Percentiles rank a stretch among this genome's conserved stretches.
phyloP scores from a whole-genome alignment of 2,888 invertebrate genomes.

The Spialia ferax region DNA sequence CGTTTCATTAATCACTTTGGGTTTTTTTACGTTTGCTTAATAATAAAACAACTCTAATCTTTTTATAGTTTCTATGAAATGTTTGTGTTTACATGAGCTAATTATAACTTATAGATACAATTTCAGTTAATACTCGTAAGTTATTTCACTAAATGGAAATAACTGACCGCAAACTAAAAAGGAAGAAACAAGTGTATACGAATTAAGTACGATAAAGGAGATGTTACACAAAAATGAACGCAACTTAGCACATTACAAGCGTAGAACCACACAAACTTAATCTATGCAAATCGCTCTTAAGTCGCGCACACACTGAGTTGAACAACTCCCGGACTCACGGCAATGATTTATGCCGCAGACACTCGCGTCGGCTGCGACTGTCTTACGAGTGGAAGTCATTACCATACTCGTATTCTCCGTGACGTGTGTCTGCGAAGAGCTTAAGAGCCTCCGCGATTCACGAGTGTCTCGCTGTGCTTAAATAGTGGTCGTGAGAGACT shows the following conservation, averaged over 20 bases:
- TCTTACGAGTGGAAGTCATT: slow-evolving; percentile 33
- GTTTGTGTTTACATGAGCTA: too few relatives aligned
- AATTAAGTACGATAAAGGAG: neutral
- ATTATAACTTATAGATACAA: too few relatives aligned
- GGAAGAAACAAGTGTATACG: too few relatives aligned
- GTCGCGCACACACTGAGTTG: slow-evolving; percentile 21
- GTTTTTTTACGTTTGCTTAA: too few relatives aligned
- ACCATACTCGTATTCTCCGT: slow-evolving; percentile 31
- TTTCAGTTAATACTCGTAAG: too few relatives aligned
- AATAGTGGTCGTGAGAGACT: neutral
- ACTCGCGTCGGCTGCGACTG: slow-evolving; percentile 25
- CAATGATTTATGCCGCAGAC: slow-evolving; percentile 31
- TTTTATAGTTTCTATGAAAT: neutral
- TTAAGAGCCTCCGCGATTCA: neutral
- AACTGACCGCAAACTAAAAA: too few relatives aligned
- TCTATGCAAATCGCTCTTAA: slow-evolving; percentile 29
- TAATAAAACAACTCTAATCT: too few relatives aligned
- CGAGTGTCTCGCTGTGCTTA: neutral
- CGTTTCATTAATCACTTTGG: neutral
- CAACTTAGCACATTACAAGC: neutral
- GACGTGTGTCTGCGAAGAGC: slow-evolving; percentile 27
- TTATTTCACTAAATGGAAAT: too few relatives aligned
- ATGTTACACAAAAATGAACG: neutral
- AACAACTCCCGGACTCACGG: slow-evolving; percentile 21
- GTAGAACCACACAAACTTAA: slow-evolving; percentile 10